These are phyloP conservation scores for Pseudococcus viburni DNA, from an alignment of 2,888 invertebrate genomes.

Conservation along the genomic window DNA sequence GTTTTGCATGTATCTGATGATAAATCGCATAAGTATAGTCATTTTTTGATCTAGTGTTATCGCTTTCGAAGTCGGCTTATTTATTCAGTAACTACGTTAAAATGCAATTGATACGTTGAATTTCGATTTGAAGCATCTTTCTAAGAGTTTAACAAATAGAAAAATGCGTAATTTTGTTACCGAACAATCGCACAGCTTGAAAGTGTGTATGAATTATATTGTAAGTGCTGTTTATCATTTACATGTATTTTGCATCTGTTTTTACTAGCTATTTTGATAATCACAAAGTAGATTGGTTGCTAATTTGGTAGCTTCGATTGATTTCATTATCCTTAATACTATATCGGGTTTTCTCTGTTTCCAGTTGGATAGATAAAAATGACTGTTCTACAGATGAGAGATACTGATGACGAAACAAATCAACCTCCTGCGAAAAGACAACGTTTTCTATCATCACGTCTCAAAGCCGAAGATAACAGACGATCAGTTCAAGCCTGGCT, in stretches of 20 bases:
- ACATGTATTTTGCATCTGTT: slow-evolving; percentile 16
- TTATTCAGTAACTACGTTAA: slow-evolving; percentile 12
- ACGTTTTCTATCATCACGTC: slow-evolving; percentile 71
- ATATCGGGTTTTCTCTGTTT: not conserved
- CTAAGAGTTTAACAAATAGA: not conserved
- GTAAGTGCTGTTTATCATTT: slow-evolving; percentile 33
- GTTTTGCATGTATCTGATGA: slow-evolving; percentile 5
- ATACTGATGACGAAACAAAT: slow-evolving; percentile 71
- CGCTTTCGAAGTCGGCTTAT: slow-evolving; percentile 37
- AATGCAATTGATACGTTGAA: slow-evolving; percentile 21
- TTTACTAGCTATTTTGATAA: not conserved
- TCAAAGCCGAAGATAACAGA: slow-evolving; percentile 46
- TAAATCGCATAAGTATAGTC: not conserved
- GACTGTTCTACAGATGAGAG: slow-evolving; percentile 74
- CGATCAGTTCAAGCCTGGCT: slow-evolving; percentile 59
- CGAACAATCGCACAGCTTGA: slow-evolving; percentile 27
- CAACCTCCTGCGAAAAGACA: slow-evolving; percentile 73
- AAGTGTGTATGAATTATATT: slow-evolving; percentile 42
- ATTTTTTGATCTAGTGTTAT: slow-evolving; percentile 4
- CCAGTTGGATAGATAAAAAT: slow-evolving; percentile 71
- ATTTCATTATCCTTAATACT: not conserved
- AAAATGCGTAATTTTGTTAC: slow-evolving; percentile 36
- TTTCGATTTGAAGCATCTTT: not conserved
- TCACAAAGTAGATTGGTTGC: not conserved
- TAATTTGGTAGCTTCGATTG: not conserved